phyloP scores from a whole-genome alignment of 2,797 vertebrate species.

The Aplochiton taeniatus region DNA sequence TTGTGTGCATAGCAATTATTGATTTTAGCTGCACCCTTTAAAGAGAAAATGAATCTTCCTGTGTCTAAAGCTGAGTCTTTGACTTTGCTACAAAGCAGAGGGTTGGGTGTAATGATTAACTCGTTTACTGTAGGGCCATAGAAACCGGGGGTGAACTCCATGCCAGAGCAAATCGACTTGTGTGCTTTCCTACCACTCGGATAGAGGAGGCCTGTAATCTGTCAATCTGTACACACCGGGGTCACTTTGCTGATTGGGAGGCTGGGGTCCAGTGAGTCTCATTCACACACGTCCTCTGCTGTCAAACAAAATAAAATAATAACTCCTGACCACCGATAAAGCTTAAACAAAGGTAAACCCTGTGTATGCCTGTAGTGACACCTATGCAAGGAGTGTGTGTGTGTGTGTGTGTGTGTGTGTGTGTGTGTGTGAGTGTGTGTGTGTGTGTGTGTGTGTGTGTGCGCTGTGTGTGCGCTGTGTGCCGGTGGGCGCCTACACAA shows the following conservation, averaged over 20 bases:
- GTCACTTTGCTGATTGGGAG: conserved; percentile 66
- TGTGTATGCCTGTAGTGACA: not conserved
- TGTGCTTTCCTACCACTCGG: conserved; percentile 51
- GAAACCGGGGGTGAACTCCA: conserved; percentile 58
- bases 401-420: not conserved
- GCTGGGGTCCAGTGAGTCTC: conserved; percentile 34
- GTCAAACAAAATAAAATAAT: no score
- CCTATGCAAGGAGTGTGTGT: conserved; percentile 8
- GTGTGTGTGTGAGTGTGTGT: conserved; percentile 1
- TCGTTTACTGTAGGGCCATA: conserved; percentile 43
- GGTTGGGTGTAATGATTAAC: conserved; percentile 73
- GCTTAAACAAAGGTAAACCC: no score
- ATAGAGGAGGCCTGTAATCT: conserved; percentile 44
- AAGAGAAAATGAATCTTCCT: no score
- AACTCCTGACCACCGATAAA: no score
- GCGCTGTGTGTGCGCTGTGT: conserved; percentile 4
- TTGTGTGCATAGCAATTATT: no score
- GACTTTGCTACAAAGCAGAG: conserved; percentile 22
- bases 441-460: not conserved
- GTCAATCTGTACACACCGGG: conserved; percentile 39
- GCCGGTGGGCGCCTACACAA: conserved; percentile 26
- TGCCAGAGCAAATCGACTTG: conserved; percentile 46
- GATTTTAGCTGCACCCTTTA: no score
- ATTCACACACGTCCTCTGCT: not conserved
- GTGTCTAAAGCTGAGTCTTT: not conserved